Conservation (phyloP, 1,140 invertebrate genomes). For the Bombus affinis region DNA sequence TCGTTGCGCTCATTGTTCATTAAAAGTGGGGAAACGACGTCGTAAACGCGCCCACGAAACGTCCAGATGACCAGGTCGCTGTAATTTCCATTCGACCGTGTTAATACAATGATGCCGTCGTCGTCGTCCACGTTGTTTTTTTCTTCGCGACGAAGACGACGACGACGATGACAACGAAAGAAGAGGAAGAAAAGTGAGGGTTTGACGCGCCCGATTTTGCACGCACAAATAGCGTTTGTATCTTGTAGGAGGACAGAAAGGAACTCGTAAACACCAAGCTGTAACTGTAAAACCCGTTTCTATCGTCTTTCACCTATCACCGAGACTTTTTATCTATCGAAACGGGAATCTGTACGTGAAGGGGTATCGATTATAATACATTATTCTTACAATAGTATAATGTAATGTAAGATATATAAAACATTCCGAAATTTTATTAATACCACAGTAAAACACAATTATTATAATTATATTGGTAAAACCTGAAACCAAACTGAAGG, state of each 20-base stretch:
- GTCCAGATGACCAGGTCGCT: slow-evolving; percentile 57
- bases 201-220: slow-evolving; percentile 45
- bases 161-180: neutral
- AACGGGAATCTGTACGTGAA: slow-evolving; percentile 12
- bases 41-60: slow-evolving; percentile 72
- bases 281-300: slow-evolving; percentile 77
- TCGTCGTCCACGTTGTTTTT: slow-evolving; percentile 16
- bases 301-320: slow-evolving; percentile 56
- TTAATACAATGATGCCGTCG: slow-evolving; percentile 66
- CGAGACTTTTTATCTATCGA: slow-evolving; percentile 28
- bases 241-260: slow-evolving; percentile 36
- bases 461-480: too few relatives aligned
- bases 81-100: slow-evolving; percentile 78
- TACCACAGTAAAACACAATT: too few relatives aligned
- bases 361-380: neutral
- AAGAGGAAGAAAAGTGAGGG: neutral
- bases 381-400: too few relatives aligned
- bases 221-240: slow-evolving; percentile 70
- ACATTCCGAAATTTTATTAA: too few relatives aligned
- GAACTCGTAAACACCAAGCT: slow-evolving; percentile 73
- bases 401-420: too few relatives aligned
- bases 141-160: neutral
- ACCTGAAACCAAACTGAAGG: too few relatives aligned
- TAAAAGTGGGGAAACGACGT: slow-evolving; percentile 73
- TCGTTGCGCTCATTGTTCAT: slow-evolving; percentile 68